Percentiles rank a stretch among this genome's conserved stretches.
phyloP scores from a whole-genome alignment of 2,797 vertebrate species.

The Propithecus deckenii region DNA sequence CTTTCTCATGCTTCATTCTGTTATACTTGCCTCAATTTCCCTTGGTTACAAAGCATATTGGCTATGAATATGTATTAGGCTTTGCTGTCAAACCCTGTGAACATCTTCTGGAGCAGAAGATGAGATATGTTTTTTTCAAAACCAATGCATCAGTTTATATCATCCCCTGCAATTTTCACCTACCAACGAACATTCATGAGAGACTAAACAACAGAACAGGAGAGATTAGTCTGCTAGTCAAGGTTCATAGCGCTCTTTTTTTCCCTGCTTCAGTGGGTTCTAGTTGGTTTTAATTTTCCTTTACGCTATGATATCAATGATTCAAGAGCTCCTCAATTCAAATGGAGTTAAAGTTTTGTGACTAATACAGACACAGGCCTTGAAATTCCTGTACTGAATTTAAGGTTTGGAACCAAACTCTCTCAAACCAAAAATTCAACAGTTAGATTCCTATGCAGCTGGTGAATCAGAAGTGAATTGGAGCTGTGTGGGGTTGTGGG shows the following conservation, averaged over 20 bases:
- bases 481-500: not conserved
- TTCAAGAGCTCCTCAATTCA: not conserved
- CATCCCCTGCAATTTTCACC: slow-evolving; percentile 27
- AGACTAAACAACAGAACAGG: not conserved
- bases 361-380: not conserved
- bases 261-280: not conserved
- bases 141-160: slow-evolving; percentile 28
- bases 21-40: slow-evolving; percentile 52
- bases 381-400: not conserved
- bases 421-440: not conserved
- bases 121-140: slow-evolving; percentile 8
- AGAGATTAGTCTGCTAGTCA: not conserved
- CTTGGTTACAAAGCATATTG: not conserved
- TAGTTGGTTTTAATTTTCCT: slow-evolving; percentile 31
- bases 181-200: not conserved
- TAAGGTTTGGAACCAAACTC: not conserved
- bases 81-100: slow-evolving; percentile 48
- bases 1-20: slow-evolving; percentile 45
- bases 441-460: not conserved
- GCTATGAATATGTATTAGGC: slow-evolving; percentile 57
- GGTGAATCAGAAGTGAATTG: not conserved
- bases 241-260: not conserved
- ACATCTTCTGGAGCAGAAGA: slow-evolving; percentile 43
- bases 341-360: slow-evolving; percentile 1
- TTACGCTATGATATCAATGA: not conserved